Conservation (phyloP, 2,797 vertebrate species). For the Siniperca scherzeri region DNA sequence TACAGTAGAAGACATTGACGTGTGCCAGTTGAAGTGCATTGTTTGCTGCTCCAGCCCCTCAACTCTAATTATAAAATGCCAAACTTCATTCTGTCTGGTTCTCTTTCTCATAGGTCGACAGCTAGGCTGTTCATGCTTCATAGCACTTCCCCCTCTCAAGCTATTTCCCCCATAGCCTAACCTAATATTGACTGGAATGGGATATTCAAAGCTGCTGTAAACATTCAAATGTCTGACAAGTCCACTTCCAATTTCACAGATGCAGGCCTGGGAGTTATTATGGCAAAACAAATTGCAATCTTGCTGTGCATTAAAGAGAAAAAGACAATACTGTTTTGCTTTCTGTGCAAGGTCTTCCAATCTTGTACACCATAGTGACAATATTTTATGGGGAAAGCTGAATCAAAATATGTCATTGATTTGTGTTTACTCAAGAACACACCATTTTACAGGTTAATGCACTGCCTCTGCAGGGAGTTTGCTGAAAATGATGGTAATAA, state of each 20-base stretch:
- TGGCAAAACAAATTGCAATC: constrained; percentile 71
- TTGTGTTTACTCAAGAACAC: constrained; percentile 58
- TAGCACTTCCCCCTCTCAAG: constrained; percentile 69
- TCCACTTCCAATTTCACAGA: constrained; percentile 83
- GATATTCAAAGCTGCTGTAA: constrained; percentile 82
- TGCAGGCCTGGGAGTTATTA: constrained; percentile 73
- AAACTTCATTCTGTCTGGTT: constrained; percentile 79
- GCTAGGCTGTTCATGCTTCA: constrained; percentile 82
- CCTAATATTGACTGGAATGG: constrained; percentile 83
- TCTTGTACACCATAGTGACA: constrained; percentile 28
- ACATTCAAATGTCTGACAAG: constrained; percentile 82
- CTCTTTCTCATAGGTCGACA: constrained; percentile 73
- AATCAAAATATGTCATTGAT: constrained; percentile 53
- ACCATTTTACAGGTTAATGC: constrained; percentile 67
- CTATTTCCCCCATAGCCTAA: constrained; percentile 76
- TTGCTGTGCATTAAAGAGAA: constrained; percentile 43
- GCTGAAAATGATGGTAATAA: constrained; percentile 71
- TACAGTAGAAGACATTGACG: constrained; percentile 58
- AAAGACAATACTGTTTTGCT: constrained; percentile 48
- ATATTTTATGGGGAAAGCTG: constrained; percentile 41
- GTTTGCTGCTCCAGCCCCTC: constrained; percentile 73
- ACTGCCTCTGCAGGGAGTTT: constrained; percentile 55
- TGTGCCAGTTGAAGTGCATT: constrained; percentile 71
- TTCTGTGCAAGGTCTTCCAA: constrained; percentile 50
- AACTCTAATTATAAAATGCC: constrained; percentile 86